Conservation (phyloP, 1,140 invertebrate species). For the Zaprionus capensis region DNA sequence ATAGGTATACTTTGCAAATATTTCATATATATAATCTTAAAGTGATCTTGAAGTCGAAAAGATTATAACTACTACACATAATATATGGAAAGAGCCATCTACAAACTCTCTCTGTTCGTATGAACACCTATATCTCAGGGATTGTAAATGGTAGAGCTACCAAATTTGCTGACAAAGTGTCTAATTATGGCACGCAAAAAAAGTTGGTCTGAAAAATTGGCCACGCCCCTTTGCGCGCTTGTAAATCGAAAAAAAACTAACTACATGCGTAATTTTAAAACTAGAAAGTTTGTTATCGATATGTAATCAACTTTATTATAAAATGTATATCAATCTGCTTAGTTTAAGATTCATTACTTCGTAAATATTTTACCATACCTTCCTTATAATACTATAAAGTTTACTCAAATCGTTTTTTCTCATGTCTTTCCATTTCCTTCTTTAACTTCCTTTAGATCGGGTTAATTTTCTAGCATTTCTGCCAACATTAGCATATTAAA, state of each 20-base stretch:
- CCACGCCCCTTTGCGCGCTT: too few relatives aligned
- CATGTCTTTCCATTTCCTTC: not conserved
- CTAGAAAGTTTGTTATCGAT: not conserved
- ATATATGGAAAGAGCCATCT: too few relatives aligned
- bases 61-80: too few relatives aligned
- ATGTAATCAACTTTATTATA: not conserved
- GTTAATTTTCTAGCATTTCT: conserved; percentile 17
- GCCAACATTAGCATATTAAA: conserved; percentile 59
- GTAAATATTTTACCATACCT: too few relatives aligned
- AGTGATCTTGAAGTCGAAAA: not conserved
- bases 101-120: too few relatives aligned
- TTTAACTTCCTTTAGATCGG: not conserved
- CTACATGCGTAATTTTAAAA: not conserved
- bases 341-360: not conserved
- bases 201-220: too few relatives aligned
- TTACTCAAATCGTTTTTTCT: not conserved
- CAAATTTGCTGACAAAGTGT: too few relatives aligned
- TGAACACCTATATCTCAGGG: too few relatives aligned
- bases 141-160: too few relatives aligned
- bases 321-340: not conserved
- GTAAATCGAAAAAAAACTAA: not conserved
- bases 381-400: too few relatives aligned
- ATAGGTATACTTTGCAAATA: not conserved
- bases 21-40: not conserved
- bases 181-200: too few relatives aligned